Base-by-base conservation (phyloP, 1,140 invertebrate species). In the Lepidurus packardi region DNA sequence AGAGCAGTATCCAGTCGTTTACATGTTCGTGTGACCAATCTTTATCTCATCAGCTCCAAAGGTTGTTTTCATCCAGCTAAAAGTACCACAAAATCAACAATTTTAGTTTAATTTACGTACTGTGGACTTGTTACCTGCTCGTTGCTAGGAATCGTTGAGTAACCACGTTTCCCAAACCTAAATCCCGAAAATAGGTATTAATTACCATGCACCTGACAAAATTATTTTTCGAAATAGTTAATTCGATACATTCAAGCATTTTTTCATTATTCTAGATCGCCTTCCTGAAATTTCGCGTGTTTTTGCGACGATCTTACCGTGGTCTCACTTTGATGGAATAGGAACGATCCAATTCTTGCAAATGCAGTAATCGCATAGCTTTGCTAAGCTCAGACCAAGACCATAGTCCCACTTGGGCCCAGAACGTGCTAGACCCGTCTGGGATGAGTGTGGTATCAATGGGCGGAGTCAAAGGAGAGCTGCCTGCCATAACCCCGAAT, bases 271-370 rank as follows among this genome's bases (percentile, higher is more conserved):
- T 34, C 34, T 34, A 34, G 34, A 34, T 34, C 34, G 34, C 4
- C 34, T 34, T 4, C 34, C 34, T 0, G 34, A 34, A 65, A 65
- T n/a, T n/a, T n/a, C n/a, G n/a, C n/a, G n/a, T n/a, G n/a, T n/a
- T n/a, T n/a, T n/a, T n/a, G n/a, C n/a, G n/a, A 21, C 9, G 21
- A 75, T 16, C 74, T 42, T 77, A 77, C 75, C 75, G 75, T 11
- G 75, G 75, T 42, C 75, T 7, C 43, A 77, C 75, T 77, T 47
- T 77, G 75, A 77, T 25, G 21, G 75, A 34, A 43, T 77, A 77
- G 16, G 43, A 21, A 16, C 47, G 43, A 21, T 77, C 75, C 13
- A 77, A 21, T 43, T 77, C 43, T 25, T 77, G 75, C 75, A 77
- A 47, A 47, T 77, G 75, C 43, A 77, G 75, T 47, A 77, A 77